Percentiles rank a stretch among this genome's conserved stretches.
Evolutionary conservation across 2,888 invertebrate genomes (phyloP).

Genomic region (Philereme transversata): DNA sequence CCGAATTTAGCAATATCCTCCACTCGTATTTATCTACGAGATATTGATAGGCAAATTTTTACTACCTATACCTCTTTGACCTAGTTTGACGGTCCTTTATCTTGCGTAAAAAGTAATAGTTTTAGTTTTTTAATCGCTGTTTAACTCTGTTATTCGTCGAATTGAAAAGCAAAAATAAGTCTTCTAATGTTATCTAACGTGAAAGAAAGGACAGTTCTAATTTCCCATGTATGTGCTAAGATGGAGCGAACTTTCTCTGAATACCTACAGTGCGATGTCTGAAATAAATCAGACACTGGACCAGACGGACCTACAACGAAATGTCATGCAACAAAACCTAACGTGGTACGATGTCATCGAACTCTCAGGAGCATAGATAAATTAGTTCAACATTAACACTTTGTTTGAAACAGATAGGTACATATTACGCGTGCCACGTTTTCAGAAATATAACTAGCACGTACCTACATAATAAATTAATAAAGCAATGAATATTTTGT

Average conservation of each 20-base stretch:
- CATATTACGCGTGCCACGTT: no score
- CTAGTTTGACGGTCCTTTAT: neutral
- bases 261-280: slow-evolving; percentile 47
- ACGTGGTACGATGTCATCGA: slow-evolving; percentile 58
- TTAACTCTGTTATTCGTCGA: no score
- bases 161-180: neutral
- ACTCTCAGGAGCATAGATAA: slow-evolving; percentile 44
- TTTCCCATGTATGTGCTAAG: slow-evolving; percentile 28
- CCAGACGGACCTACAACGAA: slow-evolving; percentile 70
- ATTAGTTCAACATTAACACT: neutral
- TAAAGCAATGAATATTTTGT: no score
- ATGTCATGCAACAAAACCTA: slow-evolving; percentile 76
- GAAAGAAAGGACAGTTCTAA: slow-evolving; percentile 29
- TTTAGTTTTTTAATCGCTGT: no score
- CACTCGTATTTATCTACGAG: slow-evolving; percentile 34
- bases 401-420: neutral
- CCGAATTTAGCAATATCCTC: slow-evolving; percentile 41
- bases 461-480: no score
- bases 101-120: no score
- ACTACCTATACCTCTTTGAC: neutral
- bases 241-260: slow-evolving; percentile 35
- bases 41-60: slow-evolving; percentile 21
- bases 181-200: slow-evolving; percentile 22
- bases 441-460: no score
- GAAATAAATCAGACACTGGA: slow-evolving; percentile 65